These are phyloP conservation scores for Hoplodrina blanda DNA, from an alignment of 2,888 invertebrate genomes.

Conservation along the genomic window DNA sequence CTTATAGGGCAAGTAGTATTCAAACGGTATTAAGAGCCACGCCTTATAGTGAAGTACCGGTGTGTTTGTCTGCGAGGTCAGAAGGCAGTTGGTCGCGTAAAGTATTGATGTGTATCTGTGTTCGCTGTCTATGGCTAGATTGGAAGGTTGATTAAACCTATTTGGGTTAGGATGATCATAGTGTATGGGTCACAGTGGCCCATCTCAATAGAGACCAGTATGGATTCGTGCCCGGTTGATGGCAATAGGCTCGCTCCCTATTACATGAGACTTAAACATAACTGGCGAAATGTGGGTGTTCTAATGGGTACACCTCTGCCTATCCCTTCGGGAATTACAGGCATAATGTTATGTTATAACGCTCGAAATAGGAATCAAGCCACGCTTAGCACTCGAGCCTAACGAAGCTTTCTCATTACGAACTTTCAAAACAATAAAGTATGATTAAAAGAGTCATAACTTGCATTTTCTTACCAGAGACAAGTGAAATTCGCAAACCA, in stretches of 20 bases:
- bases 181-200: too few species aligned
- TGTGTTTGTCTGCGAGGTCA: slow-evolving; percentile 17
- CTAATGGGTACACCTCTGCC: too few species aligned
- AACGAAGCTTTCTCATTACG: too few species aligned
- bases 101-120: background rate
- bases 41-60: slow-evolving; percentile 30
- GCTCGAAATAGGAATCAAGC: too few species aligned
- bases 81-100: background rate
- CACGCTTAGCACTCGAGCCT: too few species aligned
- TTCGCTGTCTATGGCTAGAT: background rate
- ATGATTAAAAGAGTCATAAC: slow-evolving; percentile 5
- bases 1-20: slow-evolving; percentile 37
- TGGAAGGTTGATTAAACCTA: background rate
- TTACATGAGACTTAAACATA: too few species aligned
- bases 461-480: slow-evolving; percentile 8
- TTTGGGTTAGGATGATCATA: background rate
- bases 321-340: too few species aligned
- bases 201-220: too few species aligned
- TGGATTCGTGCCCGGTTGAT: too few species aligned
- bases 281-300: too few species aligned
- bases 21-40: slow-evolving; percentile 33
- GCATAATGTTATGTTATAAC: too few species aligned
- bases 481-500: slow-evolving; percentile 46
- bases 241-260: too few species aligned
- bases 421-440: background rate